Evolutionary conservation across 2,113 vertebrate species (phyloP).

Genomic region (Notechis scutatus): DNA sequence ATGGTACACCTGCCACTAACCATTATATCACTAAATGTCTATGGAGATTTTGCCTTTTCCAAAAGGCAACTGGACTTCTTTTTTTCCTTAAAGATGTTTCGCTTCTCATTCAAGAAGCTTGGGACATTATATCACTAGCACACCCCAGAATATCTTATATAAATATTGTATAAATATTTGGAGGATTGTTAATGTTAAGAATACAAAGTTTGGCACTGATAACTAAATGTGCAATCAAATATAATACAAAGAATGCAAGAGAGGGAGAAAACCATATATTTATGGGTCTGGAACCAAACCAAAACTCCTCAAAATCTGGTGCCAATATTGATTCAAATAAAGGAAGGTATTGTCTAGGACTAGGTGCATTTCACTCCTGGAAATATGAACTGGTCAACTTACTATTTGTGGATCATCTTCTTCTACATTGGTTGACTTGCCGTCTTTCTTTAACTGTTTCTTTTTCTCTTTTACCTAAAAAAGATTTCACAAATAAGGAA

Average conservation of each 20-base stretch:
- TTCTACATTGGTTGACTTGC: slow-evolving; percentile 82
- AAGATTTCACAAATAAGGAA: slow-evolving; percentile 5
- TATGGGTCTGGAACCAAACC: not conserved
- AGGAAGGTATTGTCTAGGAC: not conserved
- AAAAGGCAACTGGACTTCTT: not conserved
- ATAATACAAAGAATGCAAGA: not conserved
- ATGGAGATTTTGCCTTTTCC: not conserved
- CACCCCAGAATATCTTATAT: not conserved
- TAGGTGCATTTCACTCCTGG: not conserved
- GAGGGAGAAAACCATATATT: not conserved
- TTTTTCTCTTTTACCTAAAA: slow-evolving; percentile 91
- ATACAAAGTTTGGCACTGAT: not conserved
- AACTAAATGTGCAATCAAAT: not conserved
- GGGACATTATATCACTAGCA: not conserved
- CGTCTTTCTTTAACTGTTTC: slow-evolving; percentile 97
- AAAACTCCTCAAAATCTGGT: not conserved
- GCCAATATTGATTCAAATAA: not conserved
- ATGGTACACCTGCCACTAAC: not conserved
- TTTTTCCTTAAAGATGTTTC: not conserved
- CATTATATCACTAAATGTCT: not conserved
- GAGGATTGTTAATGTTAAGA: not conserved
- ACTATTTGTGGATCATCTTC: slow-evolving; percentile 95
- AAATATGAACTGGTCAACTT: slow-evolving; percentile 41
- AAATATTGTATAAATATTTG: not conserved
- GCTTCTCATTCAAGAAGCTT: not conserved